A percentile compares a stretch with the other conserved stretches of the same genome.
phyloP scores from a whole-genome alignment of 2,797 vertebrate genomes.

The Sebastes baramenuke region DNA sequence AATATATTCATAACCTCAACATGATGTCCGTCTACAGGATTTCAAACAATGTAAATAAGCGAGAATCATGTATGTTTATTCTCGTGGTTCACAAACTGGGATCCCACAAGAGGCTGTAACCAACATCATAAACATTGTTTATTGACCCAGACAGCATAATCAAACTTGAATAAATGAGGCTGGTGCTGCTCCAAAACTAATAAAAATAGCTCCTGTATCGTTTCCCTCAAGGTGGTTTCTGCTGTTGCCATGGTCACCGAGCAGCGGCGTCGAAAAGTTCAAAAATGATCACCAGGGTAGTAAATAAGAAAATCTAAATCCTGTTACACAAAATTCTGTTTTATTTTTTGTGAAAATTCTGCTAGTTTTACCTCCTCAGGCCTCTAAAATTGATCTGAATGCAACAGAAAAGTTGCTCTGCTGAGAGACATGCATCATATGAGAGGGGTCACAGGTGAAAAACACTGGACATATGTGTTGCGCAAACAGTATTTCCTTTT shows the following conservation, averaged over 20 bases:
- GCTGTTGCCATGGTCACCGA: slow-evolving; percentile 61
- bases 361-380: too few relatives aligned
- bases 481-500: too few relatives aligned
- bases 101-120: neutral
- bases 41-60: neutral
- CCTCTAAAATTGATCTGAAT: too few relatives aligned
- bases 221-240: slow-evolving; percentile 40
- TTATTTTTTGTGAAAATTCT: too few relatives aligned
- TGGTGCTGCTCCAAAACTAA: slow-evolving; percentile 20
- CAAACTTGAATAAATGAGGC: slow-evolving; percentile 28
- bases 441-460: too few relatives aligned
- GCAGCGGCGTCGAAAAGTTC: slow-evolving; percentile 19
- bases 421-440: too few relatives aligned
- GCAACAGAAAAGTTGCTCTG: too few relatives aligned
- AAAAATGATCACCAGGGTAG: neutral
- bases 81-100: neutral
- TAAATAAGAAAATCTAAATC: slow-evolving; percentile 8
- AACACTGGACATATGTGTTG: too few relatives aligned
- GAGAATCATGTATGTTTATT: neutral
- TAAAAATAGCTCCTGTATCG: slow-evolving; percentile 58
- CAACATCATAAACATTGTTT: neutral
- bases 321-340: neutral
- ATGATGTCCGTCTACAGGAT: neutral
- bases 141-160: slow-evolving; percentile 30
- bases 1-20: neutral